These are phyloP conservation scores for Frieseomelitta varia DNA, from an alignment of 1,140 invertebrate species.

Conservation along the genomic window DNA sequence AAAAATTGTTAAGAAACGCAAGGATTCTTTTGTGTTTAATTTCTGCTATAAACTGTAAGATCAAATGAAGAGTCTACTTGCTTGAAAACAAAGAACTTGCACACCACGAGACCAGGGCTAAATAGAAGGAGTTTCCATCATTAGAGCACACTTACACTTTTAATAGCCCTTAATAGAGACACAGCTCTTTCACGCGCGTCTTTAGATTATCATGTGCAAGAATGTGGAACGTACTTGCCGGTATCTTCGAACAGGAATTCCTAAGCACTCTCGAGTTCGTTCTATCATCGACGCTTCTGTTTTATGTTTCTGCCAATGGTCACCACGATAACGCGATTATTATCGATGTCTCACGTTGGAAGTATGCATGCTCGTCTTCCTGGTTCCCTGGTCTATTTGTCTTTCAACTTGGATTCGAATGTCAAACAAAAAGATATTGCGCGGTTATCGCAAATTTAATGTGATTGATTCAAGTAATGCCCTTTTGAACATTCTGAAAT, in stretches of 20 bases:
- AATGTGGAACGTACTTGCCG: slow-evolving; percentile 9
- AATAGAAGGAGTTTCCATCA: slow-evolving; percentile 14
- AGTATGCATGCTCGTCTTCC: slow-evolving; percentile 36
- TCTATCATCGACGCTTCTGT: slow-evolving; percentile 9
- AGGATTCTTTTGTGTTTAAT: no score
- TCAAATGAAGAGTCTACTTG: neutral
- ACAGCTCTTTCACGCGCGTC: slow-evolving; percentile 19
- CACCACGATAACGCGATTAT: slow-evolving; percentile 54
- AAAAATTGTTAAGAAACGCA: neutral
- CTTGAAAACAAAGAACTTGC: neutral
- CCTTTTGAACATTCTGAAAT: neutral
- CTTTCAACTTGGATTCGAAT: no score
- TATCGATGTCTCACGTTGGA: slow-evolving; percentile 57
- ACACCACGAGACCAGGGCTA: neutral
- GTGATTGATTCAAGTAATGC: neutral
- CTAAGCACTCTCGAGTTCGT: slow-evolving; percentile 13
- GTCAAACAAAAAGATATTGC: no score
- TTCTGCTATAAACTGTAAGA: neutral
- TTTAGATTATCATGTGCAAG: slow-evolving; percentile 26
- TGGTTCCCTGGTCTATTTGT: neutral
- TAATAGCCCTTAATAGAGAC: slow-evolving; percentile 50
- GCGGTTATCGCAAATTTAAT: neutral
- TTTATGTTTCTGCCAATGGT: neutral
- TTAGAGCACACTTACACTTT: slow-evolving; percentile 37
- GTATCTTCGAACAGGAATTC: slow-evolving; percentile 42